Evolutionary conservation across 2,888 invertebrate genomes (phyloP).

Genomic region (Ctenicera cuprea): DNA sequence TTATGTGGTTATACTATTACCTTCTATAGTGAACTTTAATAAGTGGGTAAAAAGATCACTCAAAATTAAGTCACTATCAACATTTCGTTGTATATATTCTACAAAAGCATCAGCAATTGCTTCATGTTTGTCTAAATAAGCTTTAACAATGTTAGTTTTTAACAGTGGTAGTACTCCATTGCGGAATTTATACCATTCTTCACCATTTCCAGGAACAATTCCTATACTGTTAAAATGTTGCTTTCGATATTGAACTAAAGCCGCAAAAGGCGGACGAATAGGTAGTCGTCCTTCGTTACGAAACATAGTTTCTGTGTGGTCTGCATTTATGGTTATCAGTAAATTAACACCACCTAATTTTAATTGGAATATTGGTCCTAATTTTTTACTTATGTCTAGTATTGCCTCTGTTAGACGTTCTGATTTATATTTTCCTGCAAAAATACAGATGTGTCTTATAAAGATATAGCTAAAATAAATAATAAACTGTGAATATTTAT

Average conservation of each 20-base stretch:
- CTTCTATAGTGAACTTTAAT: slow-evolving; percentile 71
- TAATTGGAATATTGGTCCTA: slow-evolving; percentile 74
- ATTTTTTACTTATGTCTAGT: slow-evolving; percentile 68
- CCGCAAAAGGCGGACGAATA: slow-evolving; percentile 74
- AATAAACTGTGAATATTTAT: no score
- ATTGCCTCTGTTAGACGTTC: slow-evolving; percentile 72
- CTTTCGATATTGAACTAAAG: slow-evolving; percentile 73
- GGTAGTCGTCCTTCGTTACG: slow-evolving; percentile 74
- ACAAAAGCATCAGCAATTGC: slow-evolving; percentile 72
- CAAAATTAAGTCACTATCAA: slow-evolving; percentile 63
- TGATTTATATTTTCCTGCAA: slow-evolving; percentile 62
- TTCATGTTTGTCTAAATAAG: slow-evolving; percentile 70
- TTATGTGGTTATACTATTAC: no score
- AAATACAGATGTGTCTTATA: no score
- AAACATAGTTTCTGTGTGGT: slow-evolving; percentile 72
- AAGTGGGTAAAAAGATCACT: slow-evolving; percentile 69
- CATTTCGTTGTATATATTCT: slow-evolving; percentile 66
- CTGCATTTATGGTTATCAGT: slow-evolving; percentile 73
- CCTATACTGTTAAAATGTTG: slow-evolving; percentile 73
- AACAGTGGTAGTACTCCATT: slow-evolving; percentile 74
- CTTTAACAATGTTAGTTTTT: slow-evolving; percentile 70
- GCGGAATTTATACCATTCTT: slow-evolving; percentile 76
- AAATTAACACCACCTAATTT: slow-evolving; percentile 71
- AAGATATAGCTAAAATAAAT: no score
- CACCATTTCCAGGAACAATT: slow-evolving; percentile 76